Percentiles rank a stretch among this genome's conserved stretches.
These are phyloP conservation scores for Heterocephalus glaber DNA, from an alignment of 2,113 vertebrate species.

Conservation along the genomic window DNA sequence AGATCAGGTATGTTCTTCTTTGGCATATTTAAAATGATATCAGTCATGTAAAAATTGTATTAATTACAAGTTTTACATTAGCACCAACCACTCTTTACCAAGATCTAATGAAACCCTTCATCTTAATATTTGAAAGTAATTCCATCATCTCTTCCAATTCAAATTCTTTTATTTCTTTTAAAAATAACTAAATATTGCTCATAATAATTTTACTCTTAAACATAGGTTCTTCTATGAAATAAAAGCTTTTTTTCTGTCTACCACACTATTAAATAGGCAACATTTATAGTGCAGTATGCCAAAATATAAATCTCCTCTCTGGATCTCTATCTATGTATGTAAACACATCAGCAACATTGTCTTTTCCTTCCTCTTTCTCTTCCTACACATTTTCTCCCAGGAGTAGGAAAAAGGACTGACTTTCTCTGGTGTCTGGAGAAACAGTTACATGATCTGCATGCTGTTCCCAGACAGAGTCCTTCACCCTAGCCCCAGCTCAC, in stretches of 20 bases:
- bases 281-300: neutral
- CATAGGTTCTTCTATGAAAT: neutral
- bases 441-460: slow-evolving; percentile 67
- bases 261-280: neutral
- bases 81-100: neutral
- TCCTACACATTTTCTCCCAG: neutral
- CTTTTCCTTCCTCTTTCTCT: slow-evolving; percentile 30
- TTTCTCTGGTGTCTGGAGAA: slow-evolving; percentile 59
- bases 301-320: neutral
- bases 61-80: neutral
- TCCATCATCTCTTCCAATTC: neutral
- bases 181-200: neutral
- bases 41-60: neutral
- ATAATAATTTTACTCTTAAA: neutral
- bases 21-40: neutral
- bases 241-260: neutral
- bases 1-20: neutral
- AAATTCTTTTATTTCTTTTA: neutral
- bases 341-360: neutral
- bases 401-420: slow-evolving; percentile 20
- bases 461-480: slow-evolving; percentile 76
- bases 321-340: neutral
- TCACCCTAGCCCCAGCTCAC: slow-evolving; percentile 86
- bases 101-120: neutral
- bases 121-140: neutral